Evolutionary conservation across 2,797 vertebrate species (phyloP), one percentile per base, ranked within the genome.

Genomic region (Linurgus olivaceus): DNA sequence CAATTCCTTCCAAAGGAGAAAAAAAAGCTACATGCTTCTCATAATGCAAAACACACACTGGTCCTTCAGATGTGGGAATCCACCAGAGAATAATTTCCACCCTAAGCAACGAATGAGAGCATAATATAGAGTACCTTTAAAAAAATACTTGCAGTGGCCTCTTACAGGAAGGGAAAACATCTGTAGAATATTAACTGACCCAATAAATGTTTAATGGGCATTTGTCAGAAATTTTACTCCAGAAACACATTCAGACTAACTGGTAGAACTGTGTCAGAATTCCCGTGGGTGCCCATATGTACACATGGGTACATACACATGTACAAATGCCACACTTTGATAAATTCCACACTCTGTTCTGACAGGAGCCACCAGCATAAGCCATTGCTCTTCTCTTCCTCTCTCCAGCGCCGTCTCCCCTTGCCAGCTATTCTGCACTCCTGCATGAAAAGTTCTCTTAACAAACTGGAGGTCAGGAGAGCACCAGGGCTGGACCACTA

Each of bases 151-250:
- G 75, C 58, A 83, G 28, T 79, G 75, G 87, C 42, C 76, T 91
- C 82, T 58, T 81, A 83, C 19, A 96, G 45, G 77, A 93, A 95
- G 52, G 42, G 40, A 95, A 93, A 91, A 94, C 90, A 96, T 96
- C 93, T 91, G 91, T 51, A 94, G 47, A 80, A 31, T 40, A 94
- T 94, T 94, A 95, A 91, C 62, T 5, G 33, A 81, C 58, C 47
- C 50, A 83, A 90, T 62, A 86, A 93, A 77, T 3, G 0, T 88
- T 93, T 86, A 83, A 90, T 0, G 7, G 47, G 68, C 90, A 88
- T 71, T 91, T 94, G 57, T 88, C 38, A 91, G 83, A 63, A 89
- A 61, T 37, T 26, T 72, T 61, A 91, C 3, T 4, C 50, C 79
- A 91, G 77, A 84, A 94, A 68, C 31, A 83, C 4, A 2, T 55